Percentiles rank a stretch among this genome's conserved stretches.
These are phyloP conservation scores for Molothrus aeneus DNA, from an alignment of 2,797 vertebrate species.

Conservation along the genomic window DNA sequence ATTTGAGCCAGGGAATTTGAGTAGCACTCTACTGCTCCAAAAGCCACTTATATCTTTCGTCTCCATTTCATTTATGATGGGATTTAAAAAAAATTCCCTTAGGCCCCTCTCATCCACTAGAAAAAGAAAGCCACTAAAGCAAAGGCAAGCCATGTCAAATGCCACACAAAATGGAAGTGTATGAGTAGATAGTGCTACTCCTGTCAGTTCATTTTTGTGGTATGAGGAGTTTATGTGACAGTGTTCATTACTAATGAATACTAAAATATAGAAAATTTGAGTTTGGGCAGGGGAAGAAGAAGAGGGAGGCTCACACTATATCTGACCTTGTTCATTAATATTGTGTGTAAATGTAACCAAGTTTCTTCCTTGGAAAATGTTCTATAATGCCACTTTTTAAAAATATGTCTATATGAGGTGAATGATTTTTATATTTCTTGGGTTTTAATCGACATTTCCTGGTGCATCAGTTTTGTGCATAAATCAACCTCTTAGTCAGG, in stretches of 20 bases:
- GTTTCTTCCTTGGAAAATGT: not conserved
- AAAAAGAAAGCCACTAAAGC: not conserved
- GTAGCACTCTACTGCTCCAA: not conserved
- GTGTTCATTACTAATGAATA: not conserved
- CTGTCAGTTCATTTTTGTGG: slow-evolving; percentile 27
- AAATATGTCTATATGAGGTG: not conserved
- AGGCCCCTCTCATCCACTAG: not conserved
- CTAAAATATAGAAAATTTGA: slow-evolving; percentile 23
- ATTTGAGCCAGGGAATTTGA: not conserved
- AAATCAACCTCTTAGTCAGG: not conserved
- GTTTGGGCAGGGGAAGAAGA: not conserved
- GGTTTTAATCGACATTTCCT: not conserved
- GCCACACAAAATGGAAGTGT: slow-evolving; percentile 7
- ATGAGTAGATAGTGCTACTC: slow-evolving; percentile 19
- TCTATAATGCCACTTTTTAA: not conserved
- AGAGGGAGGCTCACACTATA: not conserved
- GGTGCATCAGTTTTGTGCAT: not conserved
- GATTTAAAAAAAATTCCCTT: not conserved
- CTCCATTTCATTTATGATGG: not conserved
- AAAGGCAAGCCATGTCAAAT: slow-evolving; percentile 10
- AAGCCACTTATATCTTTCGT: not conserved
- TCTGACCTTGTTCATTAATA: not conserved
- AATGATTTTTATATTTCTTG: not conserved
- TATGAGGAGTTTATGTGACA: slow-evolving; percentile 2
- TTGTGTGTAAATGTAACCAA: not conserved